phyloP scores from a whole-genome alignment of 92 coral and sea anemone species.

The Plumapathes pennacea region DNA sequence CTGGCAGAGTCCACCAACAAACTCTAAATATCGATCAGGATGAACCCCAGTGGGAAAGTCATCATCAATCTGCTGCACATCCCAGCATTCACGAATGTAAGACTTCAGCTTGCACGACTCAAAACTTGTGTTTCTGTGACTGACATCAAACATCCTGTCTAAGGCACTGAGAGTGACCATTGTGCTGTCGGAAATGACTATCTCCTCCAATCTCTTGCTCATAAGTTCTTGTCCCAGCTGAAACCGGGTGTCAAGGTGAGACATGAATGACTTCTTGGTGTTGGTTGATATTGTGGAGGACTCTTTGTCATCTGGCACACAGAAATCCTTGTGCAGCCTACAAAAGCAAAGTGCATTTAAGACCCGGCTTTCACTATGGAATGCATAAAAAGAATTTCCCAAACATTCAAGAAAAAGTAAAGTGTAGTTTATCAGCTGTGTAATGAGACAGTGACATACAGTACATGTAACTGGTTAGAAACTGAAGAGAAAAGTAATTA shows the following conservation, averaged over 20 bases:
- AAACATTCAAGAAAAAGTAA: too few species aligned
- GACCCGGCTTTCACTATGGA: too few species aligned
- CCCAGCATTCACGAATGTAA: slow-evolving; percentile 87
- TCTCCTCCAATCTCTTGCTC: slow-evolving; percentile 49
- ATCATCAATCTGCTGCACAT: slow-evolving; percentile 66
- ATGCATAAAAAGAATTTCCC: too few species aligned
- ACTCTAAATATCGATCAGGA: slow-evolving; percentile 79
- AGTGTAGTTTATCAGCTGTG: too few species aligned
- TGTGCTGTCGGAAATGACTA: slow-evolving; percentile 45
- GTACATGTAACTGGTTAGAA: too few species aligned
- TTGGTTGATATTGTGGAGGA: slow-evolving; percentile 60
- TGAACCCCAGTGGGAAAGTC: slow-evolving; percentile 85
- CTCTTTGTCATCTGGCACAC: slow-evolving; percentile 46
- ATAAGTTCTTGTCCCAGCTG: slow-evolving; percentile 51
- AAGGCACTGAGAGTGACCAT: slow-evolving; percentile 37
- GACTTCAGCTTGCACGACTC: slow-evolving; percentile 73
- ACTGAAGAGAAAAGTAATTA: too few species aligned
- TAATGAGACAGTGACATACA: too few species aligned
- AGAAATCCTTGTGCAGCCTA: slow-evolving; percentile 70
- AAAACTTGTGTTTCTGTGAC: slow-evolving; percentile 53
- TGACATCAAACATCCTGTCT: slow-evolving; percentile 48
- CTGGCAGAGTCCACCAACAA: slow-evolving; percentile 84
- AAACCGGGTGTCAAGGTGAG: slow-evolving; percentile 71
- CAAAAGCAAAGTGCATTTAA: not conserved
- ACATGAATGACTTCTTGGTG: slow-evolving; percentile 73